phyloP scores from a whole-genome alignment of 2,113 vertebrate genomes.

The Clarias macrocephalus region DNA sequence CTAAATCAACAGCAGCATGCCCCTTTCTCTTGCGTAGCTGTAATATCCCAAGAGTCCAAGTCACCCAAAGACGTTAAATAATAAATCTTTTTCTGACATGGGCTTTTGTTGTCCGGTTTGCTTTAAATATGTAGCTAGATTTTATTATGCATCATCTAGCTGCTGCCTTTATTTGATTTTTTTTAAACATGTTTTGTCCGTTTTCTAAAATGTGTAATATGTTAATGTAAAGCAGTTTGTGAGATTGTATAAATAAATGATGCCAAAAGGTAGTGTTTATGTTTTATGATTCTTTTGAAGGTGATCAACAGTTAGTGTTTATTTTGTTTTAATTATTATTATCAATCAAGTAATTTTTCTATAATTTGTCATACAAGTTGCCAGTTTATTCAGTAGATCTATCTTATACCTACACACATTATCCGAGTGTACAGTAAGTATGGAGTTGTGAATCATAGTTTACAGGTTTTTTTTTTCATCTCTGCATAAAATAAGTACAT shows the following conservation, averaged over 20 bases:
- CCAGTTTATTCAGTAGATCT: neutral
- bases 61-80: conserved; percentile 41
- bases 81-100: conserved; percentile 37
- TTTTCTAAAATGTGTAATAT: conserved; percentile 35
- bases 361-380: neutral
- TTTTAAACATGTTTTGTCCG: conserved; percentile 32
- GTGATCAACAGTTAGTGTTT: neutral
- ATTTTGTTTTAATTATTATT: neutral
- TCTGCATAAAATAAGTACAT: neutral
- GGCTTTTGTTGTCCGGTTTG: conserved; percentile 46
- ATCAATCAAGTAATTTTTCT: neutral
- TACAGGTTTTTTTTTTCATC: neutral
- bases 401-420: neutral
- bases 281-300: conserved; percentile 2
- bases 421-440: neutral
- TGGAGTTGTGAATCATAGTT: neutral
- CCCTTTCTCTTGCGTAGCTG: conserved; percentile 28
- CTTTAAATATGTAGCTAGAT: conserved; percentile 51
- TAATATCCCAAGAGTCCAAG: conserved; percentile 38
- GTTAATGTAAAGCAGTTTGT: conserved; percentile 10
- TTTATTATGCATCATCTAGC: conserved; percentile 46
- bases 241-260: conserved; percentile 41
- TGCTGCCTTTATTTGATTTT: conserved; percentile 6
- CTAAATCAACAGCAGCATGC: conserved; percentile 20
- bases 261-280: neutral